Percentiles rank a stretch among this genome's conserved stretches.
Conservation (phyloP, 92 coral and sea anemone genomes). For the Plumapathes pennacea region DNA sequence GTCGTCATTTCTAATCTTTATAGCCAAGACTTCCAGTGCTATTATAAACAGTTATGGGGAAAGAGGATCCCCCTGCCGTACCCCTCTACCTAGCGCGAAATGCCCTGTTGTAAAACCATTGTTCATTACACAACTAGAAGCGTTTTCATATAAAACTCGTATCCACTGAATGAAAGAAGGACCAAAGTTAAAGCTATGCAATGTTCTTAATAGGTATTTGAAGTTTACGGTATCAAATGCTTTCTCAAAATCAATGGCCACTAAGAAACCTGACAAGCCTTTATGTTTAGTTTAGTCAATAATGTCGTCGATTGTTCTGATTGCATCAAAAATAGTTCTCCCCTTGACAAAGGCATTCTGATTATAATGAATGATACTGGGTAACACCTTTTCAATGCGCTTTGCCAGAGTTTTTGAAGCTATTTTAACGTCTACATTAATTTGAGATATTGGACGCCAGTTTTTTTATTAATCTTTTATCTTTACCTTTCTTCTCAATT, state of each 20-base stretch:
- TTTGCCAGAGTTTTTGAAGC: conserved; percentile 22
- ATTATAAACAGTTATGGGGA: conserved; percentile 41
- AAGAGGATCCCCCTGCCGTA: conserved; percentile 61
- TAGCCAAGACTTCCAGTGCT: conserved; percentile 9
- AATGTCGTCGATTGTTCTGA: conserved; percentile 23
- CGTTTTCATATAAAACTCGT: conserved; percentile 3
- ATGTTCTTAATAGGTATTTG: conserved; percentile 2
- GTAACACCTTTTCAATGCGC: conserved; percentile 24
- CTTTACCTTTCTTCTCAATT: conserved; percentile 39
- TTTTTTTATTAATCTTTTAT: too few species aligned
- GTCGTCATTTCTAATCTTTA: conserved; percentile 9
- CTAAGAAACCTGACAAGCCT: conserved; percentile 4
- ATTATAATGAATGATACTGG: conserved; percentile 13
- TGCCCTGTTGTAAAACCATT: conserved; percentile 37
- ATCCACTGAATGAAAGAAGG: conserved; percentile 23
- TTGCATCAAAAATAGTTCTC: conserved; percentile 19
- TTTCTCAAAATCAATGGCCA: conserved; percentile 28
- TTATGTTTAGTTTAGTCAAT: conserved; percentile 13
- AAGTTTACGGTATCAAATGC: conserved; percentile 25
- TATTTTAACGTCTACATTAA: conserved; percentile 29
- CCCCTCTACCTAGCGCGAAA: conserved; percentile 25
- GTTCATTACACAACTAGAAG: conserved; percentile 20
- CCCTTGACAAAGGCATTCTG: conserved; percentile 40
- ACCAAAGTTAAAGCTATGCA: conserved; percentile 25
- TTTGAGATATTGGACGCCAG: conserved; percentile 38